Base-by-base conservation (phyloP, 2,113 vertebrate genomes). In the Oreochromis aureus region DNA sequence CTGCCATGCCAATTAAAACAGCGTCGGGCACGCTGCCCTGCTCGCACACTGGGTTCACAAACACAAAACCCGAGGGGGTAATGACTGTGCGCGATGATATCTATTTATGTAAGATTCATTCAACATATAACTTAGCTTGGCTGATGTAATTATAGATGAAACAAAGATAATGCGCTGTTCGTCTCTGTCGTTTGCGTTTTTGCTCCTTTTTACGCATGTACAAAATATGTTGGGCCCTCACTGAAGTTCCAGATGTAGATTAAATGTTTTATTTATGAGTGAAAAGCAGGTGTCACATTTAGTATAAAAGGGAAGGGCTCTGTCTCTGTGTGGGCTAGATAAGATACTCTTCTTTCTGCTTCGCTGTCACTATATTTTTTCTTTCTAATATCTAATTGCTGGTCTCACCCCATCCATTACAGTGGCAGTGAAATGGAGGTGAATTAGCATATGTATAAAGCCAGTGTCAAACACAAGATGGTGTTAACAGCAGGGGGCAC, bases 361-460 rank as follows among this genome's bases (percentile, higher is more conserved):
- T 87, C 24, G 46, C 84, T 82, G 78, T 87, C 85, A n/a, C 51
- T 81, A 53, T 5, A 54, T 44, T 83, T 82, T 82, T 32, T 48
- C 79, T 83, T 84, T 92, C 80, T 63, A 51, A 19, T 82, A 82
- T 88, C 80, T 94, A 93, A 95, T 93, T 90, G 90, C 84, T 71
- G 78, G 87, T 90, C 86, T 95, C 92, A 91, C 82, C 87, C 89
- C 92, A 86, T 89, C 92, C 90, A 95, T 95, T 94, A 95, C 79
- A 51, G 82, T 34, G 76, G 90, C 46, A 27, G 83, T 63, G 85
- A 94, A 94, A 94, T 93, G 88, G 91, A 93, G 86, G 88, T 76
- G 87, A 93, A 95, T 96, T 94, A 93, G 92, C 94, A 95, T 94
- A 94, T 90, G 90, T 87, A 95, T 93, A 91, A 93, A 93, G 92